Percentiles rank a stretch among this genome's conserved stretches.
These are phyloP conservation scores for Platyura marginata DNA, from an alignment of 1,140 invertebrate genomes.

Conservation along the genomic window DNA sequence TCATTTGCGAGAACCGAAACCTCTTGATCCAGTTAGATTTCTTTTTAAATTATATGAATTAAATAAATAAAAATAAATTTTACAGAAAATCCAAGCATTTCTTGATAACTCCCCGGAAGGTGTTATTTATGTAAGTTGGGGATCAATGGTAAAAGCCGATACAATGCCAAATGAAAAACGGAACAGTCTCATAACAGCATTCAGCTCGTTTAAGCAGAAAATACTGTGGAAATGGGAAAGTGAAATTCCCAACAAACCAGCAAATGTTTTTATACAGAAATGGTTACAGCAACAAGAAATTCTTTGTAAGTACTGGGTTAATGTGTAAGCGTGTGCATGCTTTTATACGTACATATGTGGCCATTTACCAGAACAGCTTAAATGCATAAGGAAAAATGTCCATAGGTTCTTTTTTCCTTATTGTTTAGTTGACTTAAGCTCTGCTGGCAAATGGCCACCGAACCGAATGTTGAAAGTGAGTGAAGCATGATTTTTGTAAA, in stretches of 20 bases:
- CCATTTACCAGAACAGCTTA: constrained; percentile 5
- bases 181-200: constrained; percentile 36
- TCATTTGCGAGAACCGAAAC: constrained; percentile 34
- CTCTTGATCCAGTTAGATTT: constrained; percentile 10
- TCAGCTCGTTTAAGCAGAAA: constrained; percentile 35
- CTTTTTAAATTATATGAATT: constrained; percentile 8
- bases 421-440: too few species aligned
- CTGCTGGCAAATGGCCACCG: too few species aligned
- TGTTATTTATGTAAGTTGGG: constrained; percentile 51
- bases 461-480: too few species aligned
- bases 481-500: too few species aligned
- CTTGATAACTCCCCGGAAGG: constrained; percentile 37
- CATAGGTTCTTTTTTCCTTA: too few species aligned
- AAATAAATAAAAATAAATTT: constrained; percentile 8
- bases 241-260: constrained; percentile 32
- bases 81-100: constrained; percentile 34
- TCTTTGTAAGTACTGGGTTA: constrained; percentile 38
- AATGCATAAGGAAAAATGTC: neutral
- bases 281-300: constrained; percentile 56
- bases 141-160: constrained; percentile 41
- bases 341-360: neutral
- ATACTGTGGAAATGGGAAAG: constrained; percentile 59
- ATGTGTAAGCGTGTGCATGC: constrained; percentile 36
- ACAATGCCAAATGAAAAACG: constrained; percentile 35
- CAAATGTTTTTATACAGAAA: constrained; percentile 40